Evolutionary conservation across 2,113 vertebrate genomes (phyloP), one percentile per base, ranked within the genome.

Genomic region (Polypterus bichir): DNA sequence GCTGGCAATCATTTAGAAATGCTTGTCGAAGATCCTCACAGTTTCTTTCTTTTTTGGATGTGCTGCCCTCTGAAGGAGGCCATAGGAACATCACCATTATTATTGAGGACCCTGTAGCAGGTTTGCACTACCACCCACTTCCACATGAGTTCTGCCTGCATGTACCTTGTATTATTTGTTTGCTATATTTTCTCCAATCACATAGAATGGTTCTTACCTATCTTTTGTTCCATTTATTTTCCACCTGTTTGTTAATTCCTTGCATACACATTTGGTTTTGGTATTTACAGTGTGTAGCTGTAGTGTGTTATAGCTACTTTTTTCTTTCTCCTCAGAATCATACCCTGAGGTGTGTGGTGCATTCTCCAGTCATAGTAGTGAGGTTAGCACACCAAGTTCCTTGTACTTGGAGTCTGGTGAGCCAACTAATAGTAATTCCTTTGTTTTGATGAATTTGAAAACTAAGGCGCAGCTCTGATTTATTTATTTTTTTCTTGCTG

Each of bases 21-120:
- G 53, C 44, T 8, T 54, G 61, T 54, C 46, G 53, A 54, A 10
- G 53, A 27, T 54, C 52, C 6, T 62, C 51, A 27, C 61, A 54
- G 53, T 62, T 54, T 53, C 46, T 49, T 46, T 45, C 47, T 62
- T 61, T 9, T 61, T 61, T 46, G 44, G 49, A 27, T 27, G 27
- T 27, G 27, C 58, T 64, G 51, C 49, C 51, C 48, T 71, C 64
- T 73, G 11, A 84, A 85, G 81, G 77, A 93, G 84, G 83, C 75
- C 88, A 85, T 80, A 88, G 93, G 85, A 92, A 90, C 87, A 95
- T 99, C 93, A 92, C 89, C 88, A 91, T 97, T 87, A 97, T 98
- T 87, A 88, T 98, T 82, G 96, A 99, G 86, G 93, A 98, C 70
- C 94, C 96, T 52, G 83, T 93, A 69, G 93, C 92, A 99, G 94